Conservation (phyloP, 1,140 invertebrate genomes). For the Drosophila insularis region DNA sequence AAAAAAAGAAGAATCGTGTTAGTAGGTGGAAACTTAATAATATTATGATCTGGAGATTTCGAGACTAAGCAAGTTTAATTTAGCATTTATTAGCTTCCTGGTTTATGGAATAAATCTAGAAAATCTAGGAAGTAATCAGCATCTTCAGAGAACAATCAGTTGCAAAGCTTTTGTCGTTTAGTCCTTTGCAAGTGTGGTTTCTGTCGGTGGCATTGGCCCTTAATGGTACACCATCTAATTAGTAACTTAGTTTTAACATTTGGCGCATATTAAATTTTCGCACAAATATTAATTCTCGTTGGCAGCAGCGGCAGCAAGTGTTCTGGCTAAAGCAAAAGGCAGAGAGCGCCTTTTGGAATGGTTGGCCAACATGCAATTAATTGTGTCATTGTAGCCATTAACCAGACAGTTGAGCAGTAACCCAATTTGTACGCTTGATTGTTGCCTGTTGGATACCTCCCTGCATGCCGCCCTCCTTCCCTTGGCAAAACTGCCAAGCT, state of each 20-base stretch:
- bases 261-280: constrained; percentile 67
- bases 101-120: too few species aligned
- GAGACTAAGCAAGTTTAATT: too few species aligned
- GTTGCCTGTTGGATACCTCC: constrained; percentile 22
- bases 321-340: not conserved
- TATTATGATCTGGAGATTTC: too few species aligned
- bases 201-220: constrained; percentile 19
- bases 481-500: not conserved
- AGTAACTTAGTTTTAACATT: constrained; percentile 70
- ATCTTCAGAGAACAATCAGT: not conserved
- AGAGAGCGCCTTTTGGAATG: constrained; percentile 20
- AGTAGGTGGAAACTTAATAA: too few species aligned
- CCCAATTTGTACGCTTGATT: constrained; percentile 76
- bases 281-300: constrained; percentile 65
- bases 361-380: constrained; percentile 71
- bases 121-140: too few species aligned
- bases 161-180: not conserved
- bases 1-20: too few species aligned
- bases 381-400: constrained; percentile 79
- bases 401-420: constrained; percentile 80
- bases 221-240: constrained; percentile 38
- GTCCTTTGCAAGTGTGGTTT: not conserved
- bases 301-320: constrained; percentile 32
- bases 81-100: too few species aligned
- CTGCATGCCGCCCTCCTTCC: not conserved